Evolutionary conservation across 2,888 invertebrate genomes (phyloP), one percentile per base, ranked within the genome.

Genomic region (Dyspetes luteomarginatus): DNA sequence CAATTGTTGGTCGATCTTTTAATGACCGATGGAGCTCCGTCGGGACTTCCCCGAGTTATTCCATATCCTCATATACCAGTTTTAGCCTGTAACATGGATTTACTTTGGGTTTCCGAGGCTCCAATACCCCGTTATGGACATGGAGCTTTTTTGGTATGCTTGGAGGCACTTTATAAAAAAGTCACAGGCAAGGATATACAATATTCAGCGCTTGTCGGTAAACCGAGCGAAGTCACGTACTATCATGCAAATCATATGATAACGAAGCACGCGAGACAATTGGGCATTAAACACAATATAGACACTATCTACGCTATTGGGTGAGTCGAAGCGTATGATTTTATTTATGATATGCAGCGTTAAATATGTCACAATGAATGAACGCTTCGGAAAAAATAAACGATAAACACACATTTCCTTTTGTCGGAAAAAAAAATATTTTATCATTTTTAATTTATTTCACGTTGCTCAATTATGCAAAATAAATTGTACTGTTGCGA

Each of bases 51-150:
- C 0, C 68, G 73, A 2, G 82, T 85, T 9, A 85, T 93, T 82
- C 93, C 94, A 22, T 93, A 94, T 88, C 94, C 94, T 2, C 95
- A 95, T 89, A 92, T 95, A 82, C 95, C 95, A 36, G 89, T 95
- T n/a, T 90, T 95, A 75, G 95, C 94, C 0, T 95, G 95, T 86
- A 95, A 95, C 86, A 94, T 95, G 93, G 95, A 95, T 91, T 91
- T 95, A 56, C 91, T 94, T 67, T 95, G 94, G 95, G 95, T 95
- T 92, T 94, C 95, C 1, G 95, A 95, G 85, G 94, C 94, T 5
- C 93, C 93, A 19, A 93, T 94, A 90, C 95, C 95, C 0, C 93
- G 95, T 93, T 94, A 90, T 45, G 95, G 95, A 0, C 95, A 95
- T 88, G 95, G 95, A 3, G 94, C 94, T 60, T 95, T 95, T 88